Percentiles rank a stretch among this genome's conserved stretches.
phyloP scores from a whole-genome alignment of 2,113 vertebrate genomes.

The Anser brachyrhynchus region DNA sequence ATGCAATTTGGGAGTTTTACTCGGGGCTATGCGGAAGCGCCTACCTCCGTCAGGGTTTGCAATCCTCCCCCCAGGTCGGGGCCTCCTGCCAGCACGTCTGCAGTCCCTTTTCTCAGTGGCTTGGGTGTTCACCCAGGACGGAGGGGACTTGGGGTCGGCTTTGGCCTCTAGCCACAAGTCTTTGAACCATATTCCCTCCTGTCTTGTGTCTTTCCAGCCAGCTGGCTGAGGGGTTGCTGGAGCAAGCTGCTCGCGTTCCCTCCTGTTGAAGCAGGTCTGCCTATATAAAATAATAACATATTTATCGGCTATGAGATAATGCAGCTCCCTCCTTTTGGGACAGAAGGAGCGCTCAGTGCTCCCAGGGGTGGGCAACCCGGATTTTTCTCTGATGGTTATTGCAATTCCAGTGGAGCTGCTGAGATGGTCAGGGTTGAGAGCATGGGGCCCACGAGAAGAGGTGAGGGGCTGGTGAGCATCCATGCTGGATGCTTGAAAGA shows the following conservation, averaged over 20 bases:
- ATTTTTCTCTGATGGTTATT: neutral
- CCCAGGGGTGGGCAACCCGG: neutral
- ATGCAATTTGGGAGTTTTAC: neutral
- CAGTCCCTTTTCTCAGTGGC: neutral
- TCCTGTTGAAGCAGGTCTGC: neutral
- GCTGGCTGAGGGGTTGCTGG: neutral
- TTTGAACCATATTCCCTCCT: neutral
- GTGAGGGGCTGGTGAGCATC: neutral
- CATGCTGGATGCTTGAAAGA: neutral
- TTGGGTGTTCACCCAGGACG: neutral
- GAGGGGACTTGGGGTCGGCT: neutral
- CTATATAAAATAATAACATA: fast-evolving
- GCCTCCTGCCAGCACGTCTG: neutral
- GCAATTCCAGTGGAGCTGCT: neutral
- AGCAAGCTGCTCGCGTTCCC: fast-evolving
- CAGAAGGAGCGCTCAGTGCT: neutral
- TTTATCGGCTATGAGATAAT: neutral
- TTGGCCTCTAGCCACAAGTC: neutral
- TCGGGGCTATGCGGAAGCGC: neutral
- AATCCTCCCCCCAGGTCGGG: neutral
- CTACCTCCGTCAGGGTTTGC: neutral
- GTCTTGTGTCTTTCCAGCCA: neutral
- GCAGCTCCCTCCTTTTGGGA: neutral
- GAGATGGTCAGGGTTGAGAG: neutral
- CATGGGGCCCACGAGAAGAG: neutral